Conservation (phyloP, 2,888 invertebrate species). For the Drosophila subquinaria region DNA sequence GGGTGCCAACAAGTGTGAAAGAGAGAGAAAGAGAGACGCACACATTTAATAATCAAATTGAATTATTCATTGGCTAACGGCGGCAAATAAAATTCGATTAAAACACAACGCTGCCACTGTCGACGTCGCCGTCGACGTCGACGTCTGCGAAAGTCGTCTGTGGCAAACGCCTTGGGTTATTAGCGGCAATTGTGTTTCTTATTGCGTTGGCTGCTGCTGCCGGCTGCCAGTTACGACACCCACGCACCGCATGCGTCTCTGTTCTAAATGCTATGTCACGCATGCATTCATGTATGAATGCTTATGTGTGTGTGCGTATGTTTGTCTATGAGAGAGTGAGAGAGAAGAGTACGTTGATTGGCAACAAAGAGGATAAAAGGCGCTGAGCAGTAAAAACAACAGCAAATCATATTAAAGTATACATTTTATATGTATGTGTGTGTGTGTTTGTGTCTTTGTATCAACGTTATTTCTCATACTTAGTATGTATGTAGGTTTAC, state of each 20-base stretch:
- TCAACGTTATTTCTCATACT: slow-evolving; percentile 38
- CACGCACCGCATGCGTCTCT: slow-evolving; percentile 44
- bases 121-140: slow-evolving; percentile 18
- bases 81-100: slow-evolving; percentile 82
- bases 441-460: slow-evolving; percentile 11
- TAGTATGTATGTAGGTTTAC: slow-evolving; percentile 47
- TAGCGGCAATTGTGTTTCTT: slow-evolving; percentile 77
- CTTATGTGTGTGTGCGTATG: neutral
- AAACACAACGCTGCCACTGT: slow-evolving; percentile 56
- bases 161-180: slow-evolving; percentile 72
- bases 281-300: slow-evolving; percentile 32
- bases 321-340: slow-evolving; percentile 10
- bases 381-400: slow-evolving; percentile 44
- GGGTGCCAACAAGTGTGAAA: neutral
- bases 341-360: slow-evolving; percentile 30
- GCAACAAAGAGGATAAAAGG: slow-evolving; percentile 35
- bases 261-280: slow-evolving; percentile 61
- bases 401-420: slow-evolving; percentile 51
- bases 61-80: slow-evolving; percentile 81
- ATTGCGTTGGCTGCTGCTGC: slow-evolving; percentile 66
- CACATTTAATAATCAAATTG: slow-evolving; percentile 78
- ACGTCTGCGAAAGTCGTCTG: slow-evolving; percentile 40
- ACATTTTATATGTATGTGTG: slow-evolving; percentile 18
- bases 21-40: slow-evolving; percentile 22
- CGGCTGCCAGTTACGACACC: slow-evolving; percentile 46